These are phyloP conservation scores for Petrolisthes cinctipes DNA, from an alignment of 2,888 invertebrate genomes.

Conservation along the genomic window DNA sequence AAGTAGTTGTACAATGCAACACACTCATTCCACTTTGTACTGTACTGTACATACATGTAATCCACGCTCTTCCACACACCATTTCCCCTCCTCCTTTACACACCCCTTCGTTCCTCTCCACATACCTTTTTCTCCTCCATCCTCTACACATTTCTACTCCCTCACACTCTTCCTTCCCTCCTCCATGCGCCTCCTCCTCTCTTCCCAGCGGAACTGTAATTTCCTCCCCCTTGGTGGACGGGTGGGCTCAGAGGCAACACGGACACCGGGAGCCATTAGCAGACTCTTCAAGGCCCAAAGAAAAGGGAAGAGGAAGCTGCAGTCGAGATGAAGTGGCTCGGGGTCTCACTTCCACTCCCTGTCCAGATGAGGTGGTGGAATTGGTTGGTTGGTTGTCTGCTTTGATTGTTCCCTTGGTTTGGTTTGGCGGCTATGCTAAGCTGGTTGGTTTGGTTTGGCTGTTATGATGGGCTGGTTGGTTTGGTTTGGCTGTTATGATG, in stretches of 20 bases:
- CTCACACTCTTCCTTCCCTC: conserved; percentile 11
- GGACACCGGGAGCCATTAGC: background rate
- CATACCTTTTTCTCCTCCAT: background rate
- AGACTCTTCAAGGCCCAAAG: background rate
- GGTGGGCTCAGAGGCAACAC: background rate
- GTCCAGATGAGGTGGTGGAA: too few species aligned
- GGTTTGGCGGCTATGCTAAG: too few species aligned
- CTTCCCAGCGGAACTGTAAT: conserved; percentile 36
- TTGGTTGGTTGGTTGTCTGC: too few species aligned
- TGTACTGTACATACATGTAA: too few species aligned
- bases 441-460: too few species aligned
- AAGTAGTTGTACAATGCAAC: too few species aligned
- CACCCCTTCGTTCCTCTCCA: background rate
- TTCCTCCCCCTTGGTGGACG: conserved; percentile 34
- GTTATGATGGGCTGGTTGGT: too few species aligned
- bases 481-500: too few species aligned
- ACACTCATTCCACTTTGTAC: too few species aligned
- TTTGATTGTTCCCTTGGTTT: too few species aligned
- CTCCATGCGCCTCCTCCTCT: background rate
- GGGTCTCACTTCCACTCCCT: too few species aligned
- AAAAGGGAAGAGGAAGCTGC: background rate
- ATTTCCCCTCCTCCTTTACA: background rate
- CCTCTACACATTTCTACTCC: conserved; percentile 7
- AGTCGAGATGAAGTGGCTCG: too few species aligned
- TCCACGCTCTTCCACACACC: background rate